Conservation (phyloP, 30 jellyfish, hydroid and myxozoan species). For the Aurelia aurita region DNA sequence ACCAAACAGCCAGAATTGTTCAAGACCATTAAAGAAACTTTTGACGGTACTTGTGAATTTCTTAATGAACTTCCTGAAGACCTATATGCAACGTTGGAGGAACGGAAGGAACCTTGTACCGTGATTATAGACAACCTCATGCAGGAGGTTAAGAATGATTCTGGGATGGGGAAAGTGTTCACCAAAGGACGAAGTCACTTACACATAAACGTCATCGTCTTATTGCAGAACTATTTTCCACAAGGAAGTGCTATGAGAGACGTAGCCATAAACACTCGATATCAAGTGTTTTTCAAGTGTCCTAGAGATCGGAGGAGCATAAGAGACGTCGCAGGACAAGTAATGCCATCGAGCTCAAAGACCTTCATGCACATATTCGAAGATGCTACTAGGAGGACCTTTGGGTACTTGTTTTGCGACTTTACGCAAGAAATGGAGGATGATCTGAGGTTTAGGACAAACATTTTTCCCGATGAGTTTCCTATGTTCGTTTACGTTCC, state of each 20-base stretch:
- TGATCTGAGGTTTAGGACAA: slow-evolving; percentile 20
- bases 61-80: slow-evolving; percentile 10
- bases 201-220: slow-evolving; percentile 3
- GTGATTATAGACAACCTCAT: slow-evolving; percentile 34
- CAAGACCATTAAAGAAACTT: slow-evolving; percentile 4
- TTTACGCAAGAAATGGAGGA: slow-evolving; percentile 23
- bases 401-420: slow-evolving; percentile 46
- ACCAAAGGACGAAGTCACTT: slow-evolving; percentile 45
- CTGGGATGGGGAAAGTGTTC: slow-evolving; percentile 26
- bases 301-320: slow-evolving; percentile 41
- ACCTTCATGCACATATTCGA: slow-evolving; percentile 16
- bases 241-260: slow-evolving; percentile 25
- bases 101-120: background rate
- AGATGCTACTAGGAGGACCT: slow-evolving; percentile 33
- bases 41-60: slow-evolving; percentile 17
- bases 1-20: slow-evolving; percentile 34
- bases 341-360: background rate
- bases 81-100: slow-evolving; percentile 12
- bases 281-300: slow-evolving; percentile 32
- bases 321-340: slow-evolving; percentile 31
- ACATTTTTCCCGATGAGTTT: slow-evolving; percentile 33
- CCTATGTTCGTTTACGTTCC: slow-evolving; percentile 28
- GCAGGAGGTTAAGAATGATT: slow-evolving; percentile 17
- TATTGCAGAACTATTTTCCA: slow-evolving; percentile 35
- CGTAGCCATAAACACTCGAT: slow-evolving; percentile 16